Evolutionary conservation across 2,888 invertebrate species (phyloP), one percentile per base, ranked within the genome.

Genomic region (Enchytraeus crypticus): DNA sequence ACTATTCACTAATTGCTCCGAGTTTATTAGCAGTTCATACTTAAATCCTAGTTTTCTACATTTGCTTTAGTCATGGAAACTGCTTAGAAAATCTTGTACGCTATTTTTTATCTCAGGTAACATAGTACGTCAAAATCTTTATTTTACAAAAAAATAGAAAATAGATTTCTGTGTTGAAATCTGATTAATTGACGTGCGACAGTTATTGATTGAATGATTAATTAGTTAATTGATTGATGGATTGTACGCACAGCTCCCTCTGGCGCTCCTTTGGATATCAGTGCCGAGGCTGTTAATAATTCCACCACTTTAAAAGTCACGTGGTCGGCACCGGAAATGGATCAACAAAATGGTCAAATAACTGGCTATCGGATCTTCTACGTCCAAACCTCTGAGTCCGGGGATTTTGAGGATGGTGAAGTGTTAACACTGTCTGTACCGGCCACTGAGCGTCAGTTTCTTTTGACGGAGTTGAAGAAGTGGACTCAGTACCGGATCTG

Each of bases 401-500:
- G 33, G 53, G 27, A 30, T 29, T 58, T 65, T 14, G 38, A 34
- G 21, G 51, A 47, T 45, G 62, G 66, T 51, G 67, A 85, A 87
- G 80, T 88, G 84, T 78, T 85, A 89, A 77, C 73, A 27, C 62
- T 51, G 53, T 32, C 53, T 18, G 27, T 23, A 11, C 53, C 53
- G 27, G 53, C 8, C 8, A 51, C 11, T 21, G 53, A 51, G 32
- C 30, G 67, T 45, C 69, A 71, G 76, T 87, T 89, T 82, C 83
- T 87, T 68, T 84, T 95, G 81, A 89, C 90, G 79, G 90, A 91
- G 81, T 85, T 96, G 76, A 88, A 88, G 79, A 88, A 89, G 67
- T 96, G 92, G 92, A 93, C 93, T 64, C 88, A 90, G 81, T 97
- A 97, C 84, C 87, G 91, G 80, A 88, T 97, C 76, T 92, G 92